These are phyloP conservation scores for Bos taurus DNA, from an alignment of 2,113 vertebrate species.

Conservation along the genomic window ARS-UCD2.0 NC_037328.1:76543501-76544000, in stretches of 20 bases:
- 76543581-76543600: background rate
- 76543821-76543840: background rate
- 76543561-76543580: constrained; percentile 59
- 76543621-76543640: constrained; percentile 46
- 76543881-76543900: background rate
- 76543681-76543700: constrained; percentile 28
- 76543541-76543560: constrained; percentile 58
- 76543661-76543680: constrained; percentile 67
- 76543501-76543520: background rate
- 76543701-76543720: background rate
- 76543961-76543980: background rate
- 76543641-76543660: constrained; percentile 65
- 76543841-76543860: background rate
- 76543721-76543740: constrained; percentile 28
- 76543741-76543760: background rate
- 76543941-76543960: background rate
- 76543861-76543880: background rate
- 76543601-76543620: constrained; percentile 44
- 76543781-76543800: background rate
- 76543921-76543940: background rate
- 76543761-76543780: background rate
- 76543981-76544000: background rate
- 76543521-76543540: constrained; percentile 36
- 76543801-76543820: background rate
- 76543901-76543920: background rate